These are phyloP conservation scores for Oreonectes daqikongensis DNA, from an alignment of 2,797 vertebrate species.

Conservation along the genomic window DNA sequence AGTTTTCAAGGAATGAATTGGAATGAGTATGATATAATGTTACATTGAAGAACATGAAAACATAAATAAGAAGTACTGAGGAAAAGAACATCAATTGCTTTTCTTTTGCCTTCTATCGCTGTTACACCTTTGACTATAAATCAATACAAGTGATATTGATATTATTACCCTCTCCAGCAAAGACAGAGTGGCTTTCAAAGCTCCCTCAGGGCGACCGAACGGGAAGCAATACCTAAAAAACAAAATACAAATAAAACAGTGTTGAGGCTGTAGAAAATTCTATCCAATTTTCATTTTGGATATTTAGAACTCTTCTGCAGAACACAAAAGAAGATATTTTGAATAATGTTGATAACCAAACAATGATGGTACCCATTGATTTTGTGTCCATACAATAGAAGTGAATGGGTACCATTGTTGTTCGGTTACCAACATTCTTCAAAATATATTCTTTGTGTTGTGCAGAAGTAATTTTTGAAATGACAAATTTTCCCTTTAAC, in stretches of 20 bases:
- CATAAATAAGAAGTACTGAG: conserved; percentile 19
- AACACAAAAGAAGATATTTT: too few species aligned
- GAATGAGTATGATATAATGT: neutral
- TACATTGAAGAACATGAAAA: conserved; percentile 8
- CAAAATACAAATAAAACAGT: conserved; percentile 31
- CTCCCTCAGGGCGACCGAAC: conserved; percentile 97
- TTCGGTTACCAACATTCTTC: too few species aligned
- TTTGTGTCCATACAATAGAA: too few species aligned
- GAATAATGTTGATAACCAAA: too few species aligned
- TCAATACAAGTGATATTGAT: conserved; percentile 35
- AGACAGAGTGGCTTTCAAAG: conserved; percentile 97
- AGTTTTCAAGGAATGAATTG: neutral
- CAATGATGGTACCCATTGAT: too few species aligned
- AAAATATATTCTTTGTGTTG: too few species aligned
- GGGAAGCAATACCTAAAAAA: conserved; percentile 95
- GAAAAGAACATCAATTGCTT: conserved; percentile 34
- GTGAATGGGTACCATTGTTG: too few species aligned
- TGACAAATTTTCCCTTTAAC: neutral
- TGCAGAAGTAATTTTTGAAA: too few species aligned
- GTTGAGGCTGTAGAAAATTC: conserved; percentile 7
- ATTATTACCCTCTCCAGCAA: conserved; percentile 95
- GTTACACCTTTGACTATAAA: conserved; percentile 17
- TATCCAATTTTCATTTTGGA: conserved; percentile 15
- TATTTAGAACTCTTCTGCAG: neutral
- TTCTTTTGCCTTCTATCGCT: conserved; percentile 24